Evolutionary conservation across 2,888 invertebrate species (phyloP).

Genomic region (Stomorhina lunata): DNA sequence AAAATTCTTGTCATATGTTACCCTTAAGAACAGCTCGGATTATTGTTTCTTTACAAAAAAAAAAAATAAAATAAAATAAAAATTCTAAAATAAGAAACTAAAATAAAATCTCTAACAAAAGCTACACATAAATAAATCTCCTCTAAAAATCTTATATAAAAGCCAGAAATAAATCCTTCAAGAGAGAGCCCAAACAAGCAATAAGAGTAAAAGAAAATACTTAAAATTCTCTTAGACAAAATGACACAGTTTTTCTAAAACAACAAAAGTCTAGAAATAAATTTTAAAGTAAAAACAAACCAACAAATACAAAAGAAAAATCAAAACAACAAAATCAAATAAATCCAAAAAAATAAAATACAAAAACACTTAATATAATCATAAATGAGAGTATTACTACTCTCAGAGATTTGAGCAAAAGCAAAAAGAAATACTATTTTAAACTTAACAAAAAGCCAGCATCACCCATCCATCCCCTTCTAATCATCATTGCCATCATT

Average conservation of each 20-base stretch:
- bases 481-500: neutral
- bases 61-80: constrained; percentile 4
- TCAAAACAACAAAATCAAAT: neutral
- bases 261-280: too few relatives aligned
- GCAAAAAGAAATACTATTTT: neutral
- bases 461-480: too few relatives aligned
- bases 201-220: constrained; percentile 2
- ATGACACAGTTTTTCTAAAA: constrained; percentile 27
- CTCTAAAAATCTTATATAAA: too few relatives aligned
- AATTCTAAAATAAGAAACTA: neutral
- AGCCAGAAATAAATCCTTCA: too few relatives aligned
- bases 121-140: too few relatives aligned
- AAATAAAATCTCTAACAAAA: too few relatives aligned
- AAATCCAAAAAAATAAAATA: neutral
- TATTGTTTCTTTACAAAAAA: neutral
- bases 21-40: constrained; percentile 46
- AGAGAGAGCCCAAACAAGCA: neutral
- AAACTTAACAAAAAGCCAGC: neutral
- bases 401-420: constrained; percentile 1
- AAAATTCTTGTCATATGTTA: constrained; percentile 39
- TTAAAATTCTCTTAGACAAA: neutral
- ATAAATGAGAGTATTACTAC: constrained; percentile 17
- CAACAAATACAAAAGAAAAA: too few relatives aligned
- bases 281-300: too few relatives aligned
- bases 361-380: neutral